Percentiles rank a stretch among this genome's conserved stretches.
These are phyloP conservation scores for Montipora efflorescens DNA, from an alignment of 64 coral and sea anemone genomes.

Conservation along the genomic window DNA sequence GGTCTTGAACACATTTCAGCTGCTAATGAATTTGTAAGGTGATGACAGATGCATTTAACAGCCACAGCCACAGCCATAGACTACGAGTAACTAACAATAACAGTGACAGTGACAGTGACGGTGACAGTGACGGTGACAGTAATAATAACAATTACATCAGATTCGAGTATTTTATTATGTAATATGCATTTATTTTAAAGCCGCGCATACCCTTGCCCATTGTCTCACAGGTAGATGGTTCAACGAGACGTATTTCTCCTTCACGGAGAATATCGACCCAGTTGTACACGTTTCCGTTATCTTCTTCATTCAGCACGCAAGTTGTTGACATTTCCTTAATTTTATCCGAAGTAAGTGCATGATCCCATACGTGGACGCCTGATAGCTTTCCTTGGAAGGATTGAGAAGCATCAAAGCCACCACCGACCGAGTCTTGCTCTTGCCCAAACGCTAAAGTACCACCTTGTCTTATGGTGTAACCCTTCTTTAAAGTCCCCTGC, in stretches of 20 bases:
- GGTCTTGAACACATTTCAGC: too few species aligned
- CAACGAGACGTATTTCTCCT: background rate
- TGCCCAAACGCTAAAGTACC: background rate
- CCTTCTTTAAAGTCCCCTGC: background rate
- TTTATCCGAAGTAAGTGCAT: background rate
- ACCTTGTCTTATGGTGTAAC: background rate
- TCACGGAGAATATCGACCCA: background rate
- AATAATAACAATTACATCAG: too few species aligned
- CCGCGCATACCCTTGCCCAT: background rate
- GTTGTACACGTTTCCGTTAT: background rate
- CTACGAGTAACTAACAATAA: too few species aligned
- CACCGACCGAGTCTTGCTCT: too few species aligned
- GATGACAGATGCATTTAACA: too few species aligned
- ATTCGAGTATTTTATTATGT: too few species aligned
- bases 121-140: too few species aligned
- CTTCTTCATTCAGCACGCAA: background rate
- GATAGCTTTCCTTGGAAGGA: slow-evolving; percentile 9
- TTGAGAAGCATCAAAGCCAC: too few species aligned
- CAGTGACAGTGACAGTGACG: too few species aligned
- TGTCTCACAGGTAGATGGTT: background rate
- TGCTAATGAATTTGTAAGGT: too few species aligned
- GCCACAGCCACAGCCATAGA: too few species aligned
- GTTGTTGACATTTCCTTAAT: background rate
- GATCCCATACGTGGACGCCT: background rate
- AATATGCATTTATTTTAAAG: too few species aligned